phyloP scores from a whole-genome alignment of 2,113 vertebrate species.

The Muntiacus reevesi region DNA sequence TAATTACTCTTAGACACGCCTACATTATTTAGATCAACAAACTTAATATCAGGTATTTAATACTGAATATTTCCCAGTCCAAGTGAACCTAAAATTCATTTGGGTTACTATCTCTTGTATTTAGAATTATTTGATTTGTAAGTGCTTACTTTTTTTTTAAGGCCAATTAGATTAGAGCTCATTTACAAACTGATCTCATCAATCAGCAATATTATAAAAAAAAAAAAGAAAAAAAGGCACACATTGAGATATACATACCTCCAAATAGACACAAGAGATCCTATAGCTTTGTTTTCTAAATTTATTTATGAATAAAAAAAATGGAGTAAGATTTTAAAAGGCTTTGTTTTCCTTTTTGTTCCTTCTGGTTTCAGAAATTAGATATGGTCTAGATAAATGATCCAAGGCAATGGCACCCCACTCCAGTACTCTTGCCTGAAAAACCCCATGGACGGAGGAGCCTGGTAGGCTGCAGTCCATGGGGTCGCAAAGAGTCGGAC shows the following conservation, averaged over 20 bases:
- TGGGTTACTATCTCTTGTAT: not conserved
- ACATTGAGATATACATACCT: not conserved
- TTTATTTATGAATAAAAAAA: not conserved
- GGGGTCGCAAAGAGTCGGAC: accelerated
- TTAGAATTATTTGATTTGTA: not conserved
- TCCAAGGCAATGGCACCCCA: not conserved
- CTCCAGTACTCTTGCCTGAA: too few relatives aligned
- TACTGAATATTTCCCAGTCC: not conserved
- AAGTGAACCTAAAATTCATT: not conserved
- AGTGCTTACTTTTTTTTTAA: not conserved
- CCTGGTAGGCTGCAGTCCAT: too few relatives aligned
- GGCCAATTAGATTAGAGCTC: not conserved
- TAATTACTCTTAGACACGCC: not conserved
- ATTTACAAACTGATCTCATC: not conserved
- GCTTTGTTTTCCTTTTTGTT: not conserved
- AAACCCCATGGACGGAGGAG: too few relatives aligned
- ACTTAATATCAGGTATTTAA: not conserved
- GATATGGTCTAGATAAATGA: not conserved
- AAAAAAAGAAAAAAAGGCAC: not conserved
- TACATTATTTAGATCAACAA: not conserved
- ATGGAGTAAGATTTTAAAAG: not conserved
- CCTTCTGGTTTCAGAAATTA: not conserved
- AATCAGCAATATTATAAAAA: not conserved
- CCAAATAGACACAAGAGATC: not conserved
- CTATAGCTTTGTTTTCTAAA: not conserved